Percentiles rank a stretch among this genome's conserved stretches.
These are phyloP conservation scores for Aphelinus certus DNA, from an alignment of 1,140 invertebrate genomes.

Conservation along the genomic window DNA sequence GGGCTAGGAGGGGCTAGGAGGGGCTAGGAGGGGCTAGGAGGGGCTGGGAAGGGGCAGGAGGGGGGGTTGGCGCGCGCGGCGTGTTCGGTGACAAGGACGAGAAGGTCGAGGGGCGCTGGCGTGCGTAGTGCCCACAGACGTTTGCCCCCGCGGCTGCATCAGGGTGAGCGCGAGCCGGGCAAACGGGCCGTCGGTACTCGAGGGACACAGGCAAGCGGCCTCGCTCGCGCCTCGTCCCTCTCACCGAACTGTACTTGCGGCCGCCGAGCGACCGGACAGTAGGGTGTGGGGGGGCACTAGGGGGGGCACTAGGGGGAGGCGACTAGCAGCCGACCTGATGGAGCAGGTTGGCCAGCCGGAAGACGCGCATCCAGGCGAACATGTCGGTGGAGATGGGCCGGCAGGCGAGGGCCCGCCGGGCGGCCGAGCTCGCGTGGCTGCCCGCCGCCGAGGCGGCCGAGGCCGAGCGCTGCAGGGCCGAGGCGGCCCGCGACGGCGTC, in stretches of 20 bases:
- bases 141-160: too few relatives aligned
- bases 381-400: slow-evolving; percentile 53
- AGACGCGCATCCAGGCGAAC: slow-evolving; percentile 64
- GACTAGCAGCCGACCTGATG: slow-evolving; percentile 60
- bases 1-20: too few relatives aligned
- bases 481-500: slow-evolving; percentile 46
- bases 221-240: not conserved
- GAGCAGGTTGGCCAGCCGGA: slow-evolving; percentile 59
- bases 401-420: slow-evolving; percentile 43
- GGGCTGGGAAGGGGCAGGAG: slow-evolving; percentile 11
- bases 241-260: slow-evolving; percentile 36
- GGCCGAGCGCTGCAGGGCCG: slow-evolving; percentile 36
- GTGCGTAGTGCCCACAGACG: too few relatives aligned
- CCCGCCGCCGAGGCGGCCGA: slow-evolving; percentile 41
- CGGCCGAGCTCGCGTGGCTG: slow-evolving; percentile 29
- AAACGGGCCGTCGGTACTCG: not conserved
- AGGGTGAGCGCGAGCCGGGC: too few relatives aligned
- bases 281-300: slow-evolving; percentile 35
- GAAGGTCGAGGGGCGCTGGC: too few relatives aligned
- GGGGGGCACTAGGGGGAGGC: slow-evolving; percentile 18
- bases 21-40: too few relatives aligned
- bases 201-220: not conserved
- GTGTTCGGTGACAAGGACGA: too few relatives aligned
- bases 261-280: slow-evolving; percentile 12
- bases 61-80: not conserved